Evolutionary conservation across 2,797 vertebrate genomes (phyloP).

Genomic region (Echeneis naucrates): DNA sequence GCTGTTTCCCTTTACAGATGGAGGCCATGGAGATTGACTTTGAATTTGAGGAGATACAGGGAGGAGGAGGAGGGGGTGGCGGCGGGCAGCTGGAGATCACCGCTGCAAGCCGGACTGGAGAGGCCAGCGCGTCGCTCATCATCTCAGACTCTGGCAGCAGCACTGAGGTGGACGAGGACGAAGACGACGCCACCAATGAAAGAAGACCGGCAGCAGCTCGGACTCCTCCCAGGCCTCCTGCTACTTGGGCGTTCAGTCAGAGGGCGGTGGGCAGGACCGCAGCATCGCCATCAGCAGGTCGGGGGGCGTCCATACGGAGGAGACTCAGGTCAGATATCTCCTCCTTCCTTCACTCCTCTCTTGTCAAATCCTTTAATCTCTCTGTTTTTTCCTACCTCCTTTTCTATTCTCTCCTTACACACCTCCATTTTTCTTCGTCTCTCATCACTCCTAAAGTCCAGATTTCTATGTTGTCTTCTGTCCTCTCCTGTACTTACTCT

Average conservation of each 20-base stretch:
- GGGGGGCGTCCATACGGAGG: slow-evolving; percentile 51
- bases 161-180: slow-evolving; percentile 70
- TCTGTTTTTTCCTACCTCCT: too few species aligned
- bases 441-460: too few species aligned
- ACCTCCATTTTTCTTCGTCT: too few species aligned
- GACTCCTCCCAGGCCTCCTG: slow-evolving; percentile 55
- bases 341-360: too few species aligned
- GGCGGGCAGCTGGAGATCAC: not conserved
- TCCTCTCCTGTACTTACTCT: too few species aligned
- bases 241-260: slow-evolving; percentile 78
- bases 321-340: slow-evolving; percentile 64
- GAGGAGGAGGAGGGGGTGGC: not conserved
- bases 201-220: not conserved
- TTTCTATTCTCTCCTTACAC: too few species aligned
- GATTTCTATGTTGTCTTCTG: too few species aligned
- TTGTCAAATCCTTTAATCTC: too few species aligned
- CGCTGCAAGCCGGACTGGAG: slow-evolving; percentile 11
- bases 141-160: slow-evolving; percentile 81
- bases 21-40: slow-evolving; percentile 92
- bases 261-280: slow-evolving; percentile 43
- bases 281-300: slow-evolving; percentile 12
- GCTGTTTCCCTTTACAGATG: slow-evolving; percentile 62
- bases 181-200: not conserved
- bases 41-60: slow-evolving; percentile 34
- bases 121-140: slow-evolving; percentile 20